Conservation (phyloP, 2,113 vertebrate genomes). For the Amazona vittata region DNA sequence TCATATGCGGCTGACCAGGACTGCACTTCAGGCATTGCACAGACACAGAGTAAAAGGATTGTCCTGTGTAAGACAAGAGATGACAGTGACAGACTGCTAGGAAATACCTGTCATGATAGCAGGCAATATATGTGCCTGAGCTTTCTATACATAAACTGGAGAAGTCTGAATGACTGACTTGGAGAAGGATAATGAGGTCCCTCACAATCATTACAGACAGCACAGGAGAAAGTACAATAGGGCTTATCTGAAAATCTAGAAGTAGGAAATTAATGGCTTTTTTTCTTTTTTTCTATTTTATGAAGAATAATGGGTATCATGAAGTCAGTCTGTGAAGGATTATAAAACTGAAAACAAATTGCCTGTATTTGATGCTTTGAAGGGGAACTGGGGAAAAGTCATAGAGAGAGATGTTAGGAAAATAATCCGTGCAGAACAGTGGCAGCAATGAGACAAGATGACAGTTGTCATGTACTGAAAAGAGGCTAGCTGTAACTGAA, state of each 20-base stretch:
- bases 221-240: slow-evolving; percentile 34
- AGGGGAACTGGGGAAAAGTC: not conserved
- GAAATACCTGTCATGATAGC: slow-evolving; percentile 30
- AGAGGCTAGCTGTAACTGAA: not conserved
- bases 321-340: slow-evolving; percentile 10
- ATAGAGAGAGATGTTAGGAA: not conserved
- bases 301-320: slow-evolving; percentile 7
- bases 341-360: slow-evolving; percentile 50
- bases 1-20: not conserved
- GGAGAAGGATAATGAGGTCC: slow-evolving; percentile 58
- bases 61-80: not conserved
- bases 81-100: slow-evolving; percentile 40
- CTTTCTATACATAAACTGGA: slow-evolving; percentile 3
- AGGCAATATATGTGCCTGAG: slow-evolving; percentile 20
- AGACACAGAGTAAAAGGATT: not conserved
- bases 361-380: not conserved
- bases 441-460: slow-evolving; percentile 12
- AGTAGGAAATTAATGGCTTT: slow-evolving; percentile 26
- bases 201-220: slow-evolving; percentile 55
- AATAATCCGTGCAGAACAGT: slow-evolving; percentile 25
- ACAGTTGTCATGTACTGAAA: slow-evolving; percentile 12
- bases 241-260: slow-evolving; percentile 52
- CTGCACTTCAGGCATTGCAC: not conserved
- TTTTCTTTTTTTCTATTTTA: not conserved
- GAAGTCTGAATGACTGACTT: slow-evolving; percentile 57